Evolutionary conservation across 2,113 vertebrate genomes (phyloP).

Genomic region (Trachemys scripta): DNA sequence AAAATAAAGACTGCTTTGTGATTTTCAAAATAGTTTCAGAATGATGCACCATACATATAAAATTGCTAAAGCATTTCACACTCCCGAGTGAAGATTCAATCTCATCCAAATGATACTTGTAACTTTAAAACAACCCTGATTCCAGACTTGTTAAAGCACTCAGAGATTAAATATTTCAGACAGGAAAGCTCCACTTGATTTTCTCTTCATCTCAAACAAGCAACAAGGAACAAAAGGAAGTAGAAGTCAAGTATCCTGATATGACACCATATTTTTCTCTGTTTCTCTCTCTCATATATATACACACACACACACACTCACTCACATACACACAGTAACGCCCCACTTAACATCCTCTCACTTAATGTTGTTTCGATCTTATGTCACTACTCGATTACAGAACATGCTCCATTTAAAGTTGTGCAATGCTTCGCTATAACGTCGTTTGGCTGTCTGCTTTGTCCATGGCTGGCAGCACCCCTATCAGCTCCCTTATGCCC

Average conservation of each 20-base stretch:
- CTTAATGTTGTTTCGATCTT: too few species aligned
- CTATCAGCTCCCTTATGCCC: too few species aligned
- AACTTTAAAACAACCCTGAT: neutral
- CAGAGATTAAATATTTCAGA: conserved; percentile 1
- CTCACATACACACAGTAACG: neutral
- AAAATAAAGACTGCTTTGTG: neutral
- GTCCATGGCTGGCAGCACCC: too few species aligned
- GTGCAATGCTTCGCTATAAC: too few species aligned
- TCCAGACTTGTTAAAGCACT: neutral
- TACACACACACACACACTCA: neutral
- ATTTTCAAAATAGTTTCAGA: neutral
- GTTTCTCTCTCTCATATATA: neutral
- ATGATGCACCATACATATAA: conserved; percentile 19
- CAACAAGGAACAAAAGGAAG: conserved; percentile 20
- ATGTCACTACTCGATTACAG: too few species aligned
- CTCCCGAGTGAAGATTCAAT: neutral
- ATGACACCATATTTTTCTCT: neutral
- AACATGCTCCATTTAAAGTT: too few species aligned
- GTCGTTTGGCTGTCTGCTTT: too few species aligned
- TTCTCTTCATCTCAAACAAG: neutral
- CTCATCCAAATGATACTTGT: neutral
- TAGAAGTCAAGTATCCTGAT: neutral
- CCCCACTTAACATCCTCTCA: too few species aligned
- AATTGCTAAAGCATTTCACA: neutral
- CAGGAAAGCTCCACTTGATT: conserved; percentile 23